Percentiles rank a stretch among this genome's conserved stretches.
phyloP scores from a whole-genome alignment of 1,140 invertebrate genomes.

The Pseudachorutes palmiensis region DNA sequence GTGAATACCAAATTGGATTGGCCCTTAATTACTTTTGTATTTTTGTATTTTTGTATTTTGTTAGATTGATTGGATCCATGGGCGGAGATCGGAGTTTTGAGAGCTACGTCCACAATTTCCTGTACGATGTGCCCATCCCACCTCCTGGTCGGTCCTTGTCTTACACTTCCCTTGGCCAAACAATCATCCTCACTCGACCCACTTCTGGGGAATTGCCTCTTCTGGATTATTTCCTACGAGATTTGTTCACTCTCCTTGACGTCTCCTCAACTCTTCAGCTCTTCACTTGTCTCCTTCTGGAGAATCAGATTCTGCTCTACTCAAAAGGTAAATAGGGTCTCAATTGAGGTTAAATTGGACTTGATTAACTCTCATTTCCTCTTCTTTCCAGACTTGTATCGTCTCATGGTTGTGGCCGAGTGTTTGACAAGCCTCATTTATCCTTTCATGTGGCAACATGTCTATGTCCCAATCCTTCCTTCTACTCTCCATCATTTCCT shows the following conservation, averaged over 20 bases:
- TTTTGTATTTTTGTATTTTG: constrained; percentile 14
- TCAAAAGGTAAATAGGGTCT: constrained; percentile 60
- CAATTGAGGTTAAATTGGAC: too few relatives aligned
- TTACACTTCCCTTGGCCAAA: constrained; percentile 64
- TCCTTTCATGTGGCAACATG: constrained; percentile 96
- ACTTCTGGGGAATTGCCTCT: constrained; percentile 73
- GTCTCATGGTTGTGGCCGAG: constrained; percentile 94
- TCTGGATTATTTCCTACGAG: constrained; percentile 82
- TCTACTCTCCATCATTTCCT: constrained; percentile 91
- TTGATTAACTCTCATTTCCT: too few relatives aligned
- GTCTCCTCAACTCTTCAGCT: constrained; percentile 84
- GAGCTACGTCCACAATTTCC: constrained; percentile 87
- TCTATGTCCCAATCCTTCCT: constrained; percentile 97
- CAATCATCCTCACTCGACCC: constrained; percentile 59
- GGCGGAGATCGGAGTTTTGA: constrained; percentile 58
- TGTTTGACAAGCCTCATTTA: constrained; percentile 80
- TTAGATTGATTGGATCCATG: constrained; percentile 34
- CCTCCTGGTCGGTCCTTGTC: constrained; percentile 74
- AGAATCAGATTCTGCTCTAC: constrained; percentile 91
- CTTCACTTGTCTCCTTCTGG: constrained; percentile 90
- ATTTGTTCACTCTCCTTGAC: constrained; percentile 77
- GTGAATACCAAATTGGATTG: not conserved
- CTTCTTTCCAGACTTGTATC: constrained; percentile 74
- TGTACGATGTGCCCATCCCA: constrained; percentile 89
- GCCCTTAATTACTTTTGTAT: not conserved